phyloP scores from a whole-genome alignment of 2,888 invertebrate genomes.

The Hedychridium roseum region DNA sequence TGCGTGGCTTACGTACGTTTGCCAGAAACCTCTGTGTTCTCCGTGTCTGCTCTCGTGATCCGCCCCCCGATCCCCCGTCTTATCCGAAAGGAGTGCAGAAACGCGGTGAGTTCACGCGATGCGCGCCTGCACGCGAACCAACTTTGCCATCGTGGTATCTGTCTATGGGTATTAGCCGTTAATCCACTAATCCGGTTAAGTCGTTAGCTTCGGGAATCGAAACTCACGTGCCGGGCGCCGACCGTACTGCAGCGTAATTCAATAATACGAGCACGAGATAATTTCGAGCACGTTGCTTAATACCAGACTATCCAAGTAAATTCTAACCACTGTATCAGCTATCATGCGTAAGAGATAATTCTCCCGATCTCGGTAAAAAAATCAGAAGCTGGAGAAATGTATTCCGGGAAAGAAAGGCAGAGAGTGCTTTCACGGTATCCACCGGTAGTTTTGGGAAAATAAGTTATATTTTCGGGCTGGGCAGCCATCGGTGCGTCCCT shows the following conservation, averaged over 20 bases:
- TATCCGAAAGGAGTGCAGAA: slow-evolving; percentile 20
- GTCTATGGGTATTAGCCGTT: slow-evolving; percentile 45
- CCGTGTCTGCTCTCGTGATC: slow-evolving; percentile 28
- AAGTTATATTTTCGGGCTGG: slow-evolving; percentile 42
- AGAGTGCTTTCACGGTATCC: too few relatives aligned
- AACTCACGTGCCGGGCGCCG: slow-evolving; percentile 25
- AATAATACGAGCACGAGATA: slow-evolving; percentile 42
- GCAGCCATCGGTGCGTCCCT: slow-evolving; percentile 41
- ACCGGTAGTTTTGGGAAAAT: slow-evolving; percentile 29
- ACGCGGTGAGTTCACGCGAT: slow-evolving; percentile 26
- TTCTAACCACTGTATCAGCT: too few relatives aligned
- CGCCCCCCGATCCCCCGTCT: slow-evolving; percentile 16
- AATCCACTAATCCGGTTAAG: slow-evolving; percentile 46
- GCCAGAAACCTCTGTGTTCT: slow-evolving; percentile 31
- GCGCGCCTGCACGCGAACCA: slow-evolving; percentile 32
- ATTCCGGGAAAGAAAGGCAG: too few relatives aligned
- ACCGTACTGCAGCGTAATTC: slow-evolving; percentile 34
- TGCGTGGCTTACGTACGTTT: slow-evolving; percentile 41
- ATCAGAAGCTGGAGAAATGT: too few relatives aligned
- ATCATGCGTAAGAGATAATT: too few relatives aligned
- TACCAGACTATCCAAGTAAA: too few relatives aligned
- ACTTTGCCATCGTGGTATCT: slow-evolving; percentile 33
- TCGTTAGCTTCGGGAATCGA: slow-evolving; percentile 35
- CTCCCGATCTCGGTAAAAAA: too few relatives aligned
- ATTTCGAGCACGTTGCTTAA: too few relatives aligned